Percentiles rank a stretch among this genome's conserved stretches.
These are phyloP conservation scores for Troides helena DNA, from an alignment of 2,888 invertebrate genomes.

Conservation along the genomic window DNA sequence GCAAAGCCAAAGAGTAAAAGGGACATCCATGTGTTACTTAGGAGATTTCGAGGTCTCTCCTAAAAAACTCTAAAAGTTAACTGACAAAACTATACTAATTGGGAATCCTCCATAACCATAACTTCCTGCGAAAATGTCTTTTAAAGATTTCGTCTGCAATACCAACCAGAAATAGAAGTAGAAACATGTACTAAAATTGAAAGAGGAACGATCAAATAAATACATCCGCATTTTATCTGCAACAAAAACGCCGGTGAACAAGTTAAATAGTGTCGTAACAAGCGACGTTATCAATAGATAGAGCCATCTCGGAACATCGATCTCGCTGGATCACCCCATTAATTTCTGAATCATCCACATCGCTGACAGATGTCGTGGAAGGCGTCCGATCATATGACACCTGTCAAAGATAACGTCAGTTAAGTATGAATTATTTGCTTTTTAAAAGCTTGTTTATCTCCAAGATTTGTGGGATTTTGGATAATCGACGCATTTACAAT, in stretches of 20 bases:
- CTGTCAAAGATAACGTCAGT: slow-evolving; percentile 56
- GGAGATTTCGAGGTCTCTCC: too few species aligned
- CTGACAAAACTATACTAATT: too few species aligned
- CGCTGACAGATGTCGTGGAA: slow-evolving; percentile 29
- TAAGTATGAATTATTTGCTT: slow-evolving; percentile 71
- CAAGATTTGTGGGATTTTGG: slow-evolving; percentile 34
- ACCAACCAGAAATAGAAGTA: background rate
- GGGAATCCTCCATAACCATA: too few species aligned
- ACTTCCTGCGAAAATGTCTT: too few species aligned
- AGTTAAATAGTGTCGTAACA: slow-evolving; percentile 32
- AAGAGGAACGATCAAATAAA: slow-evolving; percentile 10
- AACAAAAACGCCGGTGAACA: slow-evolving; percentile 22
- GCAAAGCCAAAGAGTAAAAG: too few species aligned
- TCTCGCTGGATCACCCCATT: slow-evolving; percentile 37
- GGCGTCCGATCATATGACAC: slow-evolving; percentile 32
- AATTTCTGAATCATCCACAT: slow-evolving; percentile 38
- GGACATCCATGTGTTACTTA: too few species aligned
- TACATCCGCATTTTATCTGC: slow-evolving; percentile 21
- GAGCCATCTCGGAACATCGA: slow-evolving; percentile 31
- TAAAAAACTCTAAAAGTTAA: too few species aligned
- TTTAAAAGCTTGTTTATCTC: slow-evolving; percentile 47
- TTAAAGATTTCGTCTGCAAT: too few species aligned
- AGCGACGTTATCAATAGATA: slow-evolving; percentile 33
- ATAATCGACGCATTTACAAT: slow-evolving; percentile 10
- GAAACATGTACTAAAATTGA: background rate